Conservation (phyloP, 2,113 vertebrate genomes). For the Dolichallabes microphthalmus region DNA sequence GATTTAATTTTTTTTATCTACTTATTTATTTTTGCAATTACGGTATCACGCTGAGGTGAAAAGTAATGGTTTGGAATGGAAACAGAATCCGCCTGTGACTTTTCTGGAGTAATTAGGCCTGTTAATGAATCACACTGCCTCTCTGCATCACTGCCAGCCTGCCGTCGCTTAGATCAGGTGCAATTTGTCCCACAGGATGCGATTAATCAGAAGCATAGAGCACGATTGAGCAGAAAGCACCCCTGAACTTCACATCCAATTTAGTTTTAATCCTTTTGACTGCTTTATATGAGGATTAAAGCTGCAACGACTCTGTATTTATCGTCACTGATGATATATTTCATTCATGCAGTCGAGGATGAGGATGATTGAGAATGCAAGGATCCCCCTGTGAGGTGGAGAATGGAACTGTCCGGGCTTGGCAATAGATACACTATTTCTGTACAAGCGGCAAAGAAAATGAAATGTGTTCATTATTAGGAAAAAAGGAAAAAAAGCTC, state of each 20-base stretch:
- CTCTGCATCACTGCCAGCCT: constrained; percentile 23
- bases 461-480: constrained; percentile 10
- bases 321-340: constrained; percentile 18
- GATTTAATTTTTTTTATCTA: background rate
- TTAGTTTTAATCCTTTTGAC: background rate
- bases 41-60: background rate
- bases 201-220: constrained; percentile 34
- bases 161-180: constrained; percentile 17
- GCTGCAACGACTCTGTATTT: background rate
- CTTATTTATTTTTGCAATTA: background rate
- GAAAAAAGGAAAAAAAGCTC: background rate
- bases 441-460: constrained; percentile 16
- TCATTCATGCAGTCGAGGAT: background rate
- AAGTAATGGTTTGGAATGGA: constrained; percentile 15
- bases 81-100: constrained; percentile 1
- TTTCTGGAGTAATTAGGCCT: constrained; percentile 37
- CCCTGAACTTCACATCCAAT: constrained; percentile 12
- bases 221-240: constrained; percentile 32
- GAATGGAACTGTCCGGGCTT: constrained; percentile 14
- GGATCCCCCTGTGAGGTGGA: background rate
- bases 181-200: constrained; percentile 31
- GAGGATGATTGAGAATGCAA: background rate
- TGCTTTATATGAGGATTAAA: constrained; percentile 26
- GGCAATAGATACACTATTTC: background rate
- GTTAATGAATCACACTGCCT: constrained; percentile 39